Evolutionary conservation across 1,140 invertebrate species (phyloP), one percentile per base, ranked within the genome.

Genomic region (Chelonus insularis): DNA sequence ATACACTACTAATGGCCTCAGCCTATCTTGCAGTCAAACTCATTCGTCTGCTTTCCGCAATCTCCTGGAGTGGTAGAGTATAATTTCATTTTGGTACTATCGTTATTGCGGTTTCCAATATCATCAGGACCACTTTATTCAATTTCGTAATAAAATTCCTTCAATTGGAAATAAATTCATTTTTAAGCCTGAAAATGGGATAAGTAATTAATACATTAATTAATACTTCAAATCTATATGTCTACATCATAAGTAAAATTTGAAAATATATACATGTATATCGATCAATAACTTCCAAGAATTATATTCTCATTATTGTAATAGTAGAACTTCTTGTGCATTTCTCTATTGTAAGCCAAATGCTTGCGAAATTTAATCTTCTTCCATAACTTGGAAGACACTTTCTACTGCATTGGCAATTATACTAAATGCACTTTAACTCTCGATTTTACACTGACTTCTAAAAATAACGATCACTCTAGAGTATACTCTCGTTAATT

Each of bases 401-500:
- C 34, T 54, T 41, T 54, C 7, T 14, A 23, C 7, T 41, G 47
- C 41, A 52, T 57, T 57, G 50, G 59, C 63, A 65, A 65, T 65
- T 65, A 65, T 55, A 62, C 63, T 62, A 65, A 65, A 65, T 65
- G 64, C 50, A 43, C 47, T 54, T 62, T 57, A 62, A 65, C 39
- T 58, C 55, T 47, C 48, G 11, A 47, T 52, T 57, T 61, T 57
- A n/a, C 21, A 47, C 29, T 41, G 57, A 60, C 57, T 37, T 57
- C 16, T 37, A 37, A 45, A 47, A 66, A 60, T 63, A 66, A 60
- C 43, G 50, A 45, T 29, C 43, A 45, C 16, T 9, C 21, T 21
- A 41, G 52, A 36, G 25, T 52, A 5, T 18, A 39, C 20, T 52
- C 41, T 55, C 50, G 39, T 63, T 66, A 66, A 60, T 63, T 66